Conservation (phyloP, 2,113 vertebrate genomes). For the Meriones unguiculatus region DNA sequence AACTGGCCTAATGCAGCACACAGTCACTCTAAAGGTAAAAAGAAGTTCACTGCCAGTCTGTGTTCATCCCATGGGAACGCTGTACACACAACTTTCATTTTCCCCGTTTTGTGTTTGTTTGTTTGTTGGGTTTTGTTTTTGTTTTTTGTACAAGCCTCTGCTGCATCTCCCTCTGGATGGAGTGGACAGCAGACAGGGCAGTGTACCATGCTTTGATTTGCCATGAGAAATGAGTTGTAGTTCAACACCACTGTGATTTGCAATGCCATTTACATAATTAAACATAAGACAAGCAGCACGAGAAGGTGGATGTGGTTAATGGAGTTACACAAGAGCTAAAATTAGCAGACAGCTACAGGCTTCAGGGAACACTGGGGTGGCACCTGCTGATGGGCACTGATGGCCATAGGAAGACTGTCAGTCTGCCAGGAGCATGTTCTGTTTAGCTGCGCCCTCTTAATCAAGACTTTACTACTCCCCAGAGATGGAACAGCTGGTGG, state of each 20-base stretch:
- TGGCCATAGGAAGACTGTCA: conserved; percentile 8
- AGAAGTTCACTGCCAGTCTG: neutral
- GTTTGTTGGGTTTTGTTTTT: neutral
- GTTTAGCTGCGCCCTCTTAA: conserved; percentile 48
- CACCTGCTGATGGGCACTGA: conserved; percentile 51
- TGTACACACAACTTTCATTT: neutral
- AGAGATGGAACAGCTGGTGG: conserved; percentile 30
- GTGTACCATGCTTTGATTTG: conserved; percentile 66
- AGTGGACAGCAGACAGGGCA: conserved; percentile 25
- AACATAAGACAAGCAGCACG: conserved; percentile 50
- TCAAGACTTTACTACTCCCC: conserved; percentile 42
- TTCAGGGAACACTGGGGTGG: neutral
- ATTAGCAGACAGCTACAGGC: conserved; percentile 50
- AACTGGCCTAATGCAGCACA: conserved; percentile 78
- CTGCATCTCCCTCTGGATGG: neutral
- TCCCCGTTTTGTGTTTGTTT: neutral
- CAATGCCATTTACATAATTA: conserved; percentile 77
- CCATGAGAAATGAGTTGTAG: conserved; percentile 68
- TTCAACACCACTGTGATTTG: conserved; percentile 72
- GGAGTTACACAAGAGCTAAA: conserved; percentile 63
- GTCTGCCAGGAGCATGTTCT: neutral
- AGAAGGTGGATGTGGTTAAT: conserved; percentile 55
- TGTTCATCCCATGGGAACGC: neutral
- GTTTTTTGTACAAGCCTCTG: neutral
- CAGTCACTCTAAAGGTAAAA: neutral